Evolutionary conservation across 2,888 invertebrate genomes (phyloP), one percentile per base, ranked within the genome.

Genomic region (Artemia sinica): DNA sequence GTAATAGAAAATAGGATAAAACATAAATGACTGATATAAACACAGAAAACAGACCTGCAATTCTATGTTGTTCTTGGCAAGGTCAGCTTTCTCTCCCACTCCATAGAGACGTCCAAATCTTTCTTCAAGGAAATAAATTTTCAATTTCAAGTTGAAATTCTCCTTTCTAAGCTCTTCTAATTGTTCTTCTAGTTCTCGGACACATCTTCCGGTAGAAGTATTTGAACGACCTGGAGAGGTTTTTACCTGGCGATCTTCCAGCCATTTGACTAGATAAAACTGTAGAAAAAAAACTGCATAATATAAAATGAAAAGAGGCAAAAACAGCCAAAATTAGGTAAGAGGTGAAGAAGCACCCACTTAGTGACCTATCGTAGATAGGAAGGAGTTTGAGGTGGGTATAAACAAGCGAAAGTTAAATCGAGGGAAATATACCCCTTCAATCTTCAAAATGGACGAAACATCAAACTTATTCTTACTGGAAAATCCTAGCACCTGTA

Each of bases 131-230:
- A 92, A 90, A 79, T 90, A 94, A 74, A 95, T 88, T 69, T 92
- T 82, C 74, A 94, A 80, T 79, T 93, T 94, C 28, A 95, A 80
- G 78, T 90, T 88, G 76, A 94, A 95, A 78, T 94, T 95, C 78
- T 94, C 94, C 77, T 91, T 92, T 73, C 87, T 85, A 72, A 94
- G 79, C 66, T 84, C 82, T 68, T 85, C 84, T 72, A 93, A 82
- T 77, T 92, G 88, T 77, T 93, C 88, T 76, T 93, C 92, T 75
- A 89, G 87, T 74, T 93, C 92, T 75, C 91, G 91, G 82, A 93
- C 87, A 49, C 89, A 88, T 69, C 87, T 82, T 10, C 86, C 86
- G 8, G 14, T 18, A 58, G 58, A n/a, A 9, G 18, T 18, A 58
- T 58, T 58, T 8, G 58, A 58, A 74, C 83, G 82, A 67, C 78